These are phyloP conservation scores for Prunella fulvescens DNA, from an alignment of 2,113 vertebrate species.

Conservation along the genomic window DNA sequence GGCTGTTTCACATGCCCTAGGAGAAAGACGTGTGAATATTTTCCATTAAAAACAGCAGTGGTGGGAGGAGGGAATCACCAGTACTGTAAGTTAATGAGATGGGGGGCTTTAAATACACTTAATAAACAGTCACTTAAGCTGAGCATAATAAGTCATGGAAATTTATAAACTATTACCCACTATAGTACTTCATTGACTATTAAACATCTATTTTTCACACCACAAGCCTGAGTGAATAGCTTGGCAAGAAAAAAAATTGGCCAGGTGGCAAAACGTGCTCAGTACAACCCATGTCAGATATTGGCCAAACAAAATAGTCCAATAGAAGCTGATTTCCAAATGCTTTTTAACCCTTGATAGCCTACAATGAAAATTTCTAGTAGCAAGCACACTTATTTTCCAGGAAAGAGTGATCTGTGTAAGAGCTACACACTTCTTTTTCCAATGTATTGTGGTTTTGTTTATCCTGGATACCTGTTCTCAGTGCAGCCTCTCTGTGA, in stretches of 20 bases:
- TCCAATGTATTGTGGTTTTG: neutral
- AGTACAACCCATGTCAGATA: conserved; percentile 59
- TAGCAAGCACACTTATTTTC: neutral
- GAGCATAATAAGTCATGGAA: conserved; percentile 72
- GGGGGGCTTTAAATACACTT: conserved; percentile 66
- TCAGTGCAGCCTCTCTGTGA: neutral
- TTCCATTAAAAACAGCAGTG: conserved; percentile 63
- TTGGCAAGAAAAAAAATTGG: conserved; percentile 69
- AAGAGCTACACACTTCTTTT: neutral
- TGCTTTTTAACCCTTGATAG: conserved; percentile 52
- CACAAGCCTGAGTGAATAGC: conserved; percentile 70
- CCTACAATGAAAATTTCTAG: neutral
- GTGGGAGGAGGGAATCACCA: conserved; percentile 59
- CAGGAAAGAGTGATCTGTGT: neutral
- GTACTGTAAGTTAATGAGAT: conserved; percentile 65
- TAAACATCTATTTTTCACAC: conserved; percentile 75
- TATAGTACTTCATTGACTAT: conserved; percentile 71
- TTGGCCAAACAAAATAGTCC: conserved; percentile 68
- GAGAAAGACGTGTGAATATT: conserved; percentile 60
- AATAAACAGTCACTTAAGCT: conserved; percentile 70
- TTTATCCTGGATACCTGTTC: neutral
- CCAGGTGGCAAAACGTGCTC: conserved; percentile 71
- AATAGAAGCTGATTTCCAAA: conserved; percentile 38
- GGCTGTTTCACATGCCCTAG: conserved; percentile 12
- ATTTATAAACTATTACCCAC: conserved; percentile 75